Base-by-base conservation (phyloP, 2,888 invertebrate species). In the Plebejus argus region DNA sequence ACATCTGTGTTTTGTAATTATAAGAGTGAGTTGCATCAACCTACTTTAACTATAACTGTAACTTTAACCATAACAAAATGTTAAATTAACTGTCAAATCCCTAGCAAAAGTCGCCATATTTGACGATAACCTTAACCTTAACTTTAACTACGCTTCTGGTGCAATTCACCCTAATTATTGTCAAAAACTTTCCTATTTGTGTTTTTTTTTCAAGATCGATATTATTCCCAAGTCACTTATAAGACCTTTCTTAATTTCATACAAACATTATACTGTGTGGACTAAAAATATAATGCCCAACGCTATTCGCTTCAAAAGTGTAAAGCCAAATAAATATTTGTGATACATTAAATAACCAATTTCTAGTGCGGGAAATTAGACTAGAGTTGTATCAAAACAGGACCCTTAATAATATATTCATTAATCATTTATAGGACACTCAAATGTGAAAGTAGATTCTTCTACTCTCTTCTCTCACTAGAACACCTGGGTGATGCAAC, bases 291-390 rank as follows among this genome's bases (percentile, higher is more conserved):
- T 74, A 66, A 18, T 66, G 6, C 28, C 6, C 28, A 66, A 66
- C 6, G 66, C 33, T 28, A 28, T 71, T 39, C 84, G 83, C 85
- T 85, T 81, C 82, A 84, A 83, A 85, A 85, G 84, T 84, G 82
- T 83, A 83, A 84, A 83, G 82, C 78, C 82, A 81, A 81, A 79
- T 79, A 82, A 82, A 83, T 82, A 79, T 84, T 84, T 85, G 90
- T 91, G 91, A 90, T 86, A 77, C 77, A 71, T 77, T 85, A 53
- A 18, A 82, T 80, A 79, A 89, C 86, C 84, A 85, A 87, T 74
- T 28, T 18, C 28, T 74, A 53, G 8, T 28, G 28, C 53, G 8
- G 53, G 74, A 28, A 74, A 74, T 85, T 86, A 85, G 82, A 82
- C 82, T 85, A 84, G 45, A 72, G 49, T 28, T 53, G 74, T 28